Percentiles rank a stretch among this genome's conserved stretches.
Conservation (phyloP, 2,113 vertebrate species). For the Bambusicola thoracicus region DNA sequence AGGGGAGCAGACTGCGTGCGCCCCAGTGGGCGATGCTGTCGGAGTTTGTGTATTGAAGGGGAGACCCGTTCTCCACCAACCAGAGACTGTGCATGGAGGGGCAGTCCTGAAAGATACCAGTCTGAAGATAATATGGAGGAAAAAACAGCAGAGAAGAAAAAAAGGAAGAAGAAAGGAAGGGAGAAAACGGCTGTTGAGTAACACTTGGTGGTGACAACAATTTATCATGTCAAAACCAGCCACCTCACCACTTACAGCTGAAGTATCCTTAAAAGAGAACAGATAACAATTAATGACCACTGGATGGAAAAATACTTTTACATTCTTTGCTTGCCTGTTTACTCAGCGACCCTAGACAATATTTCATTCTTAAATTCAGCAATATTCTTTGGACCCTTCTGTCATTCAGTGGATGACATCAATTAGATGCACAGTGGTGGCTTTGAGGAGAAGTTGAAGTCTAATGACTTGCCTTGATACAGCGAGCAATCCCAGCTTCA, state of each 20-base stretch:
- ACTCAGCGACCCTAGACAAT: neutral
- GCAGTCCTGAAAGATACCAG: slow-evolving; percentile 84
- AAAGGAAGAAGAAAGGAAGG: slow-evolving; percentile 67
- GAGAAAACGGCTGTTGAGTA: slow-evolving; percentile 68
- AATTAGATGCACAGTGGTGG: neutral
- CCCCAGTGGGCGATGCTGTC: slow-evolving; percentile 93
- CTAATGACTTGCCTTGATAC: neutral
- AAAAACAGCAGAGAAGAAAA: slow-evolving; percentile 66
- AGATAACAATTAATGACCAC: neutral
- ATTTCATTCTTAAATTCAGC: neutral
- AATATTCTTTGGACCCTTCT: neutral
- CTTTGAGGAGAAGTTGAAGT: neutral
- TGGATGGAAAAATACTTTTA: neutral
- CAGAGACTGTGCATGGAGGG: slow-evolving; percentile 85
- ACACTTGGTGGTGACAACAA: slow-evolving; percentile 4
- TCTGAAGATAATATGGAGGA: slow-evolving; percentile 76
- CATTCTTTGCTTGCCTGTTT: neutral
- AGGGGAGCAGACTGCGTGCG: slow-evolving; percentile 96
- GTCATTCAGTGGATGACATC: accelerated
- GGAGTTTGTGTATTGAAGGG: slow-evolving; percentile 92
- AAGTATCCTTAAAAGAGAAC: slow-evolving; percentile 29
- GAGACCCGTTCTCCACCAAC: slow-evolving; percentile 81
- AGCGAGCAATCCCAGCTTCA: neutral
- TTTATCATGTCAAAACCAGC: slow-evolving; percentile 1
- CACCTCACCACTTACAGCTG: slow-evolving; percentile 24